Percentiles rank a stretch among this genome's conserved stretches.
phyloP scores from a whole-genome alignment of 2,113 vertebrate genomes.

The Gallinago media region DNA sequence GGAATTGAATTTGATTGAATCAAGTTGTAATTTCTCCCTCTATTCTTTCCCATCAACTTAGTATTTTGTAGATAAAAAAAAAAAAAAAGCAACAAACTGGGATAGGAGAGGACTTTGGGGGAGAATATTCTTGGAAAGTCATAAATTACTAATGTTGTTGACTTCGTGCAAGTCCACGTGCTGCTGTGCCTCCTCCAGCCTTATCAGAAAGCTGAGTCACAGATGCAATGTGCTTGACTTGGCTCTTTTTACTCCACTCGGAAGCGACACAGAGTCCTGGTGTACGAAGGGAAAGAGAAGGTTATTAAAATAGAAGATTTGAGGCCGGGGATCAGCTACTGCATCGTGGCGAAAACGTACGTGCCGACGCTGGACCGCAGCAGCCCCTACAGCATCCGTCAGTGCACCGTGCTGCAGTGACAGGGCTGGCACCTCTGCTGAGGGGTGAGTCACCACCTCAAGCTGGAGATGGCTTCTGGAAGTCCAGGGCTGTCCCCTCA shows the following conservation, averaged over 20 bases:
- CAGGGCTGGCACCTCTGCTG: fast-evolving
- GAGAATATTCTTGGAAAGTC: not conserved
- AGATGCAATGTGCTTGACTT: not conserved
- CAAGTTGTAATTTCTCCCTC: not conserved
- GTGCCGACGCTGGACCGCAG: slow-evolving; percentile 41
- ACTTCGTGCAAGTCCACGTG: not conserved
- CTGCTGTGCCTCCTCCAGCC: not conserved
- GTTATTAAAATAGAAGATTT: slow-evolving; percentile 54
- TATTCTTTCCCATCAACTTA: not conserved
- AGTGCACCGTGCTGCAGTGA: slow-evolving; percentile 30
- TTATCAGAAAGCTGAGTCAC: not conserved
- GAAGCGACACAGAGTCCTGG: slow-evolving; percentile 59
- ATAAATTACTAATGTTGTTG: not conserved
- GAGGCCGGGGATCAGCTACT: slow-evolving; percentile 46
- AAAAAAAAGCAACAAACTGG: not conserved
- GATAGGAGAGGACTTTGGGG: not conserved
- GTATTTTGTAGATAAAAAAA: not conserved
- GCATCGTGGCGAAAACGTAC: slow-evolving; percentile 28
- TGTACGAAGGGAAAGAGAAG: slow-evolving; percentile 69
- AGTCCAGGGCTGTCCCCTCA: not conserved
- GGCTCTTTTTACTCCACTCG: not conserved
- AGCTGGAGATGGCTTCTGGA: not conserved
- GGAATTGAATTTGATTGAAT: not conserved
- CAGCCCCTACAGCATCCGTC: slow-evolving; percentile 61
- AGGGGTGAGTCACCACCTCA: not conserved